Evolutionary conservation across 1,140 invertebrate genomes (phyloP), one percentile per base, ranked within the genome.

Genomic region (Phortica variegata): DNA sequence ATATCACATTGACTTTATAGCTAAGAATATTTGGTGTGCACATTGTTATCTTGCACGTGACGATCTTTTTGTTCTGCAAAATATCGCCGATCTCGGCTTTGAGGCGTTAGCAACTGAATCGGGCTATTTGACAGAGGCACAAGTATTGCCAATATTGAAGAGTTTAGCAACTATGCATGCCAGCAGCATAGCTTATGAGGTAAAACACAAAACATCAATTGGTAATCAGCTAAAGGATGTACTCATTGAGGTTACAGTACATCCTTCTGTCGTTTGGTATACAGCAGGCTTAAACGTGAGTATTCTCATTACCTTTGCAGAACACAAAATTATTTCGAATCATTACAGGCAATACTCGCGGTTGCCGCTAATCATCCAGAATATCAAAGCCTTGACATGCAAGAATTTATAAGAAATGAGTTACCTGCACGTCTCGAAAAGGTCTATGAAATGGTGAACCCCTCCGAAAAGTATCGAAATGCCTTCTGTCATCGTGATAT

Each of bases 401-500:
- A 29, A 50, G 36, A 39, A 1, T 75, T 58, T 37, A 51, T 80
- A 23, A 43, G 47, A 0, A 49, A 58, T 2, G 55, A 65, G 2
- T 58, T 77, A 32, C 49, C 75, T 2, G 39, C 56, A 18, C 45
- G 59, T 9, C 59, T 76, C 19, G 65, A 74, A 0, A 52, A 54
- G 0, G 49, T 73, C 0, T 62, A 69, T 31, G 65, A 59, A 1
- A 79, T 80, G 20, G 45, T 59, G 3, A 75, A 75, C 36, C 52
- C 68, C 0, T 75, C 54, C 0, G 71, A 74, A 3, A 36, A 56
- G 5, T 65, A 74, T 46, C 54, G 63, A 2, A 85, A 83, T 49
- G 83, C 85, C 0, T 69, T 85, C 6, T 79, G 77, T 31, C 85
- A 85, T 61, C 79, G 80, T 0, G 81, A 87, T 73, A 66, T 82